Percentiles rank a stretch among this genome's conserved stretches.
Evolutionary conservation across 1,140 invertebrate species (phyloP).

Genomic region (Panonychus citri): DNA sequence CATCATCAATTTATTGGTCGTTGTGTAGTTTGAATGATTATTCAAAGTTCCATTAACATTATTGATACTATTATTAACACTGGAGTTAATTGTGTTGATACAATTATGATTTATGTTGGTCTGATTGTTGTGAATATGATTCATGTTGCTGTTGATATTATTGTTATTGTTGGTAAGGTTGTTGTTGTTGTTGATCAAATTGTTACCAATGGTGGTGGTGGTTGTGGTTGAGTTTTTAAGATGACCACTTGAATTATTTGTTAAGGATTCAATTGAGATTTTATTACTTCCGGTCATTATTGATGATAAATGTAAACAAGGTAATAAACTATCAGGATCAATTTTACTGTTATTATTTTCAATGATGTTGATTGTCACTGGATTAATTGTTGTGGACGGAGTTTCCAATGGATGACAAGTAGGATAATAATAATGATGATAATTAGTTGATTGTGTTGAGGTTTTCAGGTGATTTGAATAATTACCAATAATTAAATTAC

Average conservation of each 20-base stretch:
- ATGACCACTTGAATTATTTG: too few species aligned
- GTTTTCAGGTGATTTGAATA: neutral
- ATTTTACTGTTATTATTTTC: neutral
- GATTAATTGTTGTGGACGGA: neutral
- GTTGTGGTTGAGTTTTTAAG: too few species aligned
- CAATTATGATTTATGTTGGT: neutral
- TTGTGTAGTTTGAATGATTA: neutral
- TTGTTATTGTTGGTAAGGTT: neutral
- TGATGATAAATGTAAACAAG: too few species aligned
- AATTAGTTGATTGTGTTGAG: neutral
- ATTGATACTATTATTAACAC: neutral
- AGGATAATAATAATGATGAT: neutral
- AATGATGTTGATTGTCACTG: neutral
- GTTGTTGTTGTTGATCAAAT: neutral
- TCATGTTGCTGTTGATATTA: neutral
- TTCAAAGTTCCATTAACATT: too few species aligned
- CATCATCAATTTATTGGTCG: neutral
- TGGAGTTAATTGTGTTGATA: neutral
- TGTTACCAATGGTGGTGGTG: neutral
- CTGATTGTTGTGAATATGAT: neutral
- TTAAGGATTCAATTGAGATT: too few species aligned
- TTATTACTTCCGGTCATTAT: too few species aligned
- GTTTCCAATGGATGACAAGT: neutral
- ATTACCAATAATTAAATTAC: too few species aligned
- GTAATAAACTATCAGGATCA: neutral